Evolutionary conservation across 2,113 vertebrate genomes (phyloP).

Genomic region (Tyto alba): DNA sequence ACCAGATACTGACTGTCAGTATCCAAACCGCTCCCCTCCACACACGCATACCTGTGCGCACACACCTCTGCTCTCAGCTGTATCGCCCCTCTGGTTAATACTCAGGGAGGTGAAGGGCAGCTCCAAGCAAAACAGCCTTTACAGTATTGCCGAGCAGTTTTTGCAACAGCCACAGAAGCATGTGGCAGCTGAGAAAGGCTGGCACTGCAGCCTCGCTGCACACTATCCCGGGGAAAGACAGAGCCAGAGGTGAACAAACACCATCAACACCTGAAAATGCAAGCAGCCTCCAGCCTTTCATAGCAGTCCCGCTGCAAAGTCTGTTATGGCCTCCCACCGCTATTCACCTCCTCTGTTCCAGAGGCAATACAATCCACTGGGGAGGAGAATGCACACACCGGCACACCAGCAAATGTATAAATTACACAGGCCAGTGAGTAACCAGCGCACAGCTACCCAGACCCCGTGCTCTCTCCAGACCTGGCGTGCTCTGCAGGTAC

Average conservation of each 20-base stretch:
- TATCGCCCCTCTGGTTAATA: not conserved
- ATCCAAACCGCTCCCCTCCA: not conserved
- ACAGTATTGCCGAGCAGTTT: not conserved
- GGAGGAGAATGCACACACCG: not conserved
- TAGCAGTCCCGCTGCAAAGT: not conserved
- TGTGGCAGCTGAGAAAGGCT: not conserved
- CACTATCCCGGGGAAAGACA: accelerated
- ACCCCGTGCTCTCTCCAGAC: accelerated
- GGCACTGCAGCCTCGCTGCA: not conserved
- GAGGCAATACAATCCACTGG: not conserved
- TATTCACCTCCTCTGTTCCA: not conserved
- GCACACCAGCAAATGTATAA: not conserved
- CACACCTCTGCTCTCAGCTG: accelerated
- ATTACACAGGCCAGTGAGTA: not conserved
- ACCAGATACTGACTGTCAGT: not conserved
- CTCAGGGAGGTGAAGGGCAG: not conserved
- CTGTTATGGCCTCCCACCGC: not conserved
- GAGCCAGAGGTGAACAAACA: not conserved
- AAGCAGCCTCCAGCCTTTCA: not conserved
- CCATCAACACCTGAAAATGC: accelerated
- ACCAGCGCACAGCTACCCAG: not conserved
- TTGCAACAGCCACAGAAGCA: not conserved
- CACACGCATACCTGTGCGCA: not conserved
- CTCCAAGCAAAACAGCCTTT: not conserved
- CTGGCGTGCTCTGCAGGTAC: not conserved